Conservation (phyloP, 2,888 invertebrate species). For the Epirrhoe alternata region DNA sequence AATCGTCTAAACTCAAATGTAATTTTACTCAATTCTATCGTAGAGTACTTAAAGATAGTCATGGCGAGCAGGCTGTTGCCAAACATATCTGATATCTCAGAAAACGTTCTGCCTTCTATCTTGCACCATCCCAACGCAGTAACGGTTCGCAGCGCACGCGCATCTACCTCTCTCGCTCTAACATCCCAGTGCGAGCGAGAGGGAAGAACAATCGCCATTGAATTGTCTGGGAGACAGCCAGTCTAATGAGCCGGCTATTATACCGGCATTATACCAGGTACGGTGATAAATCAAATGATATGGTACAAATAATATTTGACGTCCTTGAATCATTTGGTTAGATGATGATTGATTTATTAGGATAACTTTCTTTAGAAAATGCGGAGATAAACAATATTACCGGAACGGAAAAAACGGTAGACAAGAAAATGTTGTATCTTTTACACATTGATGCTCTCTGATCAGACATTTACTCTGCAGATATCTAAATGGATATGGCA, state of each 20-base stretch:
- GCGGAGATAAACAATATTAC: neutral
- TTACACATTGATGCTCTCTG: neutral
- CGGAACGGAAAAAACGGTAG: neutral
- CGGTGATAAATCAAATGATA: slow-evolving; percentile 24
- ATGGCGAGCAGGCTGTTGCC: too few species aligned
- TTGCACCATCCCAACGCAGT: slow-evolving; percentile 49
- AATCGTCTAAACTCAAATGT: too few species aligned
- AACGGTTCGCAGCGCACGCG: slow-evolving; percentile 69
- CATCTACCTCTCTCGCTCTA: slow-evolving; percentile 49
- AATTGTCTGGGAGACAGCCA: slow-evolving; percentile 64
- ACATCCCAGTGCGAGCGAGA: slow-evolving; percentile 53
- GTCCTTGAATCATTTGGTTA: slow-evolving; percentile 3
- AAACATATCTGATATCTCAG: neutral
- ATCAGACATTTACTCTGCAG: neutral
- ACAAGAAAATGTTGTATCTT: neutral
- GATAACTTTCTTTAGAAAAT: neutral
- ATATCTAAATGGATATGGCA: neutral
- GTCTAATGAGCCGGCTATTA: slow-evolving; percentile 52
- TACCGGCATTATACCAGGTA: slow-evolving; percentile 33
- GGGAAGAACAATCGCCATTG: slow-evolving; percentile 68
- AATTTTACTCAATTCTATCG: too few species aligned
- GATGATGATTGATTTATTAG: slow-evolving; percentile 10
- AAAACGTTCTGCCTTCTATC: slow-evolving; percentile 12
- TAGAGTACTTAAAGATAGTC: too few species aligned
- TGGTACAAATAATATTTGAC: neutral